Evolutionary conservation across 2,113 vertebrate species (phyloP).

Genomic region (Tylochromis polylepis): DNA sequence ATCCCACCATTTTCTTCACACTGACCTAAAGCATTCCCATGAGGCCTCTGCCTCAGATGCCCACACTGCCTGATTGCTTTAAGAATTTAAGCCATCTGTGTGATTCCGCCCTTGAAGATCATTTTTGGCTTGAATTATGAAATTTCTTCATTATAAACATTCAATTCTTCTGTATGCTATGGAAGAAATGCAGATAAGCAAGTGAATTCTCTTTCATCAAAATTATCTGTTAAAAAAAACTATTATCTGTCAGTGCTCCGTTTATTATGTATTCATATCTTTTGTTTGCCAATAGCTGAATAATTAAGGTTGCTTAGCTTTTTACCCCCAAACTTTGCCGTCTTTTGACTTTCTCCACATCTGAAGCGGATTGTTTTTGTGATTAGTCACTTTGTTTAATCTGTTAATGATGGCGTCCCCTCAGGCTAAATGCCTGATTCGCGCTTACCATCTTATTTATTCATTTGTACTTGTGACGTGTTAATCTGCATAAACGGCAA

Average conservation of each 20-base stretch:
- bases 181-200: neutral
- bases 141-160: conserved; percentile 1
- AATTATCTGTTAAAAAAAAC: conserved; percentile 19
- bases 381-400: conserved; percentile 76
- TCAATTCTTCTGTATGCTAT: neutral
- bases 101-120: conserved; percentile 15
- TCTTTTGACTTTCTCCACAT: conserved; percentile 72
- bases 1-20: conserved; percentile 1
- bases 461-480: conserved; percentile 71
- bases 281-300: conserved; percentile 58
- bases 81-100: conserved; percentile 33
- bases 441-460: conserved; percentile 73
- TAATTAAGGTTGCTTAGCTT: conserved; percentile 75
- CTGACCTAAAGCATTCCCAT: conserved; percentile 55
- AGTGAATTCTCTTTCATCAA: conserved; percentile 1
- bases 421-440: conserved; percentile 68
- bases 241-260: conserved; percentile 29
- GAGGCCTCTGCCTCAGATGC: conserved; percentile 5
- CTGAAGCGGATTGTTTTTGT: conserved; percentile 65
- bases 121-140: conserved; percentile 10
- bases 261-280: conserved; percentile 58
- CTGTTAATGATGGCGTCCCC: conserved; percentile 68
- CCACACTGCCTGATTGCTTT: conserved; percentile 3
- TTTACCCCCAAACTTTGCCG: conserved; percentile 63
- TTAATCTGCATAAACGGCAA: conserved; percentile 73